Percentiles rank a stretch among this genome's conserved stretches.
These are phyloP conservation scores for Microcebus lehilahytsara DNA, from an alignment of 2,113 vertebrate genomes.

Conservation along the genomic window DNA sequence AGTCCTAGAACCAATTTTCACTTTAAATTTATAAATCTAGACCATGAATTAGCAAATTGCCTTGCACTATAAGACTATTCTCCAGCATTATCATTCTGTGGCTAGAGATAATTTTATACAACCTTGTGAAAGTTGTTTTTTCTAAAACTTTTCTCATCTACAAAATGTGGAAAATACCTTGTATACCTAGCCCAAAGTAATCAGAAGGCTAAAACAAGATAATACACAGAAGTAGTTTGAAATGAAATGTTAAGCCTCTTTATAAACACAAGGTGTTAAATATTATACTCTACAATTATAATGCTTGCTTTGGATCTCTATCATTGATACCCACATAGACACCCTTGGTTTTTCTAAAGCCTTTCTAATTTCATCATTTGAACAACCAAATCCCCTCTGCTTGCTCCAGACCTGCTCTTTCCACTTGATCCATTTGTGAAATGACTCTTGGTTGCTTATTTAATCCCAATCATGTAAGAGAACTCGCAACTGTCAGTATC, in stretches of 20 bases:
- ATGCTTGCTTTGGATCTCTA: not conserved
- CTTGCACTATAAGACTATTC: not conserved
- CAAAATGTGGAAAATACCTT: not conserved
- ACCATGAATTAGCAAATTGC: not conserved
- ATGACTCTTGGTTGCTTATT: not conserved
- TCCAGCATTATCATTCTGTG: not conserved
- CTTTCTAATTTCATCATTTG: not conserved
- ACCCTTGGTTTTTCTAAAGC: not conserved
- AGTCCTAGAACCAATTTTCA: not conserved
- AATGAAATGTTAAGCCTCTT: constrained; percentile 8
- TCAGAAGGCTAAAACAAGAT: not conserved
- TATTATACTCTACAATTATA: not conserved
- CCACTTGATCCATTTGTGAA: not conserved
- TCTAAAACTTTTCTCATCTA: not conserved
- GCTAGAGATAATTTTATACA: not conserved
- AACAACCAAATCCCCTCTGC: not conserved
- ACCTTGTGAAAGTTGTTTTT: not conserved
- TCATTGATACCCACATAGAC: not conserved
- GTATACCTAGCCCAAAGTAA: not conserved
- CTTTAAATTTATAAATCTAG: constrained; percentile 20
- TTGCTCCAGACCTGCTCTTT: not conserved
- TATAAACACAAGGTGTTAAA: not conserved
- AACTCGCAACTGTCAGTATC: not conserved
- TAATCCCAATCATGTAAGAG: not conserved
- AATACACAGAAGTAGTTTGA: not conserved